These are phyloP conservation scores for Germaria angustata DNA, from an alignment of 2,888 invertebrate genomes.

Conservation along the genomic window DNA sequence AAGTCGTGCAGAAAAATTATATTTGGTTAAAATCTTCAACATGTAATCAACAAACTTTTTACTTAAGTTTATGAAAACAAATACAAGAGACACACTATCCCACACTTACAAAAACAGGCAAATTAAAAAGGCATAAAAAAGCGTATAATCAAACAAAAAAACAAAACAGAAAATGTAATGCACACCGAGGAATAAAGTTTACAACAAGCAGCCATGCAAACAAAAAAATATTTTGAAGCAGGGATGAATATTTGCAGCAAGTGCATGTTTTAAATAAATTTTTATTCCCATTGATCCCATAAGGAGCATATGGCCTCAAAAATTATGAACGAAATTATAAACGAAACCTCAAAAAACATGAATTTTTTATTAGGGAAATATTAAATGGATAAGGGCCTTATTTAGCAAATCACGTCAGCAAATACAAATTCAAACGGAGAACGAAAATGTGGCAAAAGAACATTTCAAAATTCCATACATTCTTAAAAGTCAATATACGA, in stretches of 20 bases:
- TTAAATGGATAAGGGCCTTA: no score
- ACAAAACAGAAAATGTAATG: slow-evolving; percentile 6
- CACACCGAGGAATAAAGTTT: not conserved
- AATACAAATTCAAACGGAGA: no score
- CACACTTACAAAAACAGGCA: not conserved
- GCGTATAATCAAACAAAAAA: slow-evolving; percentile 24
- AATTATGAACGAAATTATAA: no score
- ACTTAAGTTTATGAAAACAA: slow-evolving; percentile 72
- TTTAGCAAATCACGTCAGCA: no score
- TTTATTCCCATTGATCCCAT: no score
- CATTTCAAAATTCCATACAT: no score
- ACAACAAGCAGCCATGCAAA: not conserved
- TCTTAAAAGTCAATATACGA: no score
- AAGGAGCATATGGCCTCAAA: no score
- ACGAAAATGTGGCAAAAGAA: no score
- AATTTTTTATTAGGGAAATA: no score
- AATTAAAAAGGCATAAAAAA: slow-evolving; percentile 50
- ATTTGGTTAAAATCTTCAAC: slow-evolving; percentile 57
- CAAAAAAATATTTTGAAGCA: not conserved
- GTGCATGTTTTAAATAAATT: not conserved
- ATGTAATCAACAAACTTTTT: slow-evolving; percentile 76
- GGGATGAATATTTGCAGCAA: not conserved
- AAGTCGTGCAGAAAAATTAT: slow-evolving; percentile 59
- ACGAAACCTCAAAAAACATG: no score
- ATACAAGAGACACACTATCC: slow-evolving; percentile 11